phyloP scores from a whole-genome alignment of 1,140 invertebrate species.

The Danaus melanippus region DNA sequence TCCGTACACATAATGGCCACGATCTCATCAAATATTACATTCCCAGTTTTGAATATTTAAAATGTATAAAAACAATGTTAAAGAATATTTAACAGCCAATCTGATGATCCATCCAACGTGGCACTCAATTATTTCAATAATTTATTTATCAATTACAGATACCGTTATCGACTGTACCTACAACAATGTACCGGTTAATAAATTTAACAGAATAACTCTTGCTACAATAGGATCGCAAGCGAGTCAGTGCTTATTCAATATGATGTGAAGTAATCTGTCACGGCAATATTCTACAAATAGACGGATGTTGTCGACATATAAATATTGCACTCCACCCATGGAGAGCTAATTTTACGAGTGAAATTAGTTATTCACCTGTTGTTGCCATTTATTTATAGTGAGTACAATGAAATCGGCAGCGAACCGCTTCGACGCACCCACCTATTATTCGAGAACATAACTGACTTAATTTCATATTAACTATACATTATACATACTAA shows the following conservation, averaged over 20 bases:
- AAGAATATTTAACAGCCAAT: constrained; percentile 41
- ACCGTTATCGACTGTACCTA: constrained; percentile 7
- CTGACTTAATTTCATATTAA: constrained; percentile 42
- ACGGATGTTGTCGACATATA: constrained; percentile 58
- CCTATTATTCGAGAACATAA: constrained; percentile 57
- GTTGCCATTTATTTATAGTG: constrained; percentile 69
- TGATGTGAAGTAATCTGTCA: constrained; percentile 38
- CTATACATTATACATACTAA: too few relatives aligned
- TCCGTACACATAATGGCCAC: constrained; percentile 60
- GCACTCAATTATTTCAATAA: constrained; percentile 19
- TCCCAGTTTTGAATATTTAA: constrained; percentile 62
- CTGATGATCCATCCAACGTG: constrained; percentile 13
- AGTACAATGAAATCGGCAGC: constrained; percentile 54
- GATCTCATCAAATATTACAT: constrained; percentile 66
- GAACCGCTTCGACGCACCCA: constrained; percentile 53
- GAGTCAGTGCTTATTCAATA: constrained; percentile 26
- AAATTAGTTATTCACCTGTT: constrained; percentile 71
- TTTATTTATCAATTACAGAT: constrained; percentile 14
- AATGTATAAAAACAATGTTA: constrained; percentile 54
- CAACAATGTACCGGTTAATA: constrained; percentile 3
- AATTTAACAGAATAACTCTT: constrained; percentile 18
- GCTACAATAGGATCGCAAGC: constrained; percentile 18
- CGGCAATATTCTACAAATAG: constrained; percentile 51
- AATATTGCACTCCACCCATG: constrained; percentile 65
- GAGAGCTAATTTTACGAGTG: constrained; percentile 67